Percentiles rank a stretch among this genome's conserved stretches.
Evolutionary conservation across 1,140 invertebrate species (phyloP).

Genomic region (Diorhabda elongata): DNA sequence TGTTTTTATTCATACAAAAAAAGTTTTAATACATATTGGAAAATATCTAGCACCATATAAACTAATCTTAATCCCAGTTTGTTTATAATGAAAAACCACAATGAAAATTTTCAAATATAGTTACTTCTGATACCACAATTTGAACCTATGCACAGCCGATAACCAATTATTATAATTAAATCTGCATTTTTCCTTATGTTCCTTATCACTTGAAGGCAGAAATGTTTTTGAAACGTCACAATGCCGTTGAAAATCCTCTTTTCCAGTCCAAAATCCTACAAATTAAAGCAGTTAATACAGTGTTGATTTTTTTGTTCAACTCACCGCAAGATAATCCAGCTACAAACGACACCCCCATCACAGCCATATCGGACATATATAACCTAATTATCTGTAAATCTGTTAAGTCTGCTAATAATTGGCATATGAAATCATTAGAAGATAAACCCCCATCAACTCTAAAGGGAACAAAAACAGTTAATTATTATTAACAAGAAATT

Average conservation of each 20-base stretch:
- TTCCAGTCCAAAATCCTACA: constrained; percentile 67
- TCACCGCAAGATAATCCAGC: constrained; percentile 74
- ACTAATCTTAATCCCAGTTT: too few species aligned
- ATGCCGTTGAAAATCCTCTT: constrained; percentile 60
- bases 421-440: constrained; percentile 84
- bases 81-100: too few species aligned
- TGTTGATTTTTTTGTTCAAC: constrained; percentile 16
- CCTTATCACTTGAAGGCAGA: constrained; percentile 45
- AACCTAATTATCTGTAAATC: constrained; percentile 69
- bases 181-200: constrained; percentile 15
- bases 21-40: too few species aligned
- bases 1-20: too few species aligned
- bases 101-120: not conserved
- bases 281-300: constrained; percentile 8
- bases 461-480: constrained; percentile 1
- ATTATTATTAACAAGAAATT: not conserved
- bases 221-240: constrained; percentile 60
- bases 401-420: constrained; percentile 79
- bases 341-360: constrained; percentile 74
- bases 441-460: constrained; percentile 93
- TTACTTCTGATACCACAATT: constrained; percentile 27
- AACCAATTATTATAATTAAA: constrained; percentile 27
- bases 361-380: constrained; percentile 65
- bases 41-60: too few species aligned
- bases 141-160: constrained; percentile 34